Percentiles rank a stretch among this genome's conserved stretches.
Conservation (phyloP, 1,140 invertebrate species). For the Drosophila albomicans region DNA sequence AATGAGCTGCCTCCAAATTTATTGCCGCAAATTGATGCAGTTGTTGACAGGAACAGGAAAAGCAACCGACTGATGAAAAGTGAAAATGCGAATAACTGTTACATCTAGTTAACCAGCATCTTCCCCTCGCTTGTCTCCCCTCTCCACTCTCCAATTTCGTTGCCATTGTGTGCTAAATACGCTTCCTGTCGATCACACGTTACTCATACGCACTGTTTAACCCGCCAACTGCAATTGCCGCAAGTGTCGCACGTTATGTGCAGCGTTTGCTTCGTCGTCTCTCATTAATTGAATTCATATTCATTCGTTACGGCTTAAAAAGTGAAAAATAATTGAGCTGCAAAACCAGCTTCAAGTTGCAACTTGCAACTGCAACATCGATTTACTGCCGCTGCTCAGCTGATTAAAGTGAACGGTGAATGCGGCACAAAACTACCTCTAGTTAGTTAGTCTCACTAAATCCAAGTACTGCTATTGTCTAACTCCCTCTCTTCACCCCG, state of each 20-base stretch:
- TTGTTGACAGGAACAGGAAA: constrained; percentile 65
- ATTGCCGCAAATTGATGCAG: constrained; percentile 57
- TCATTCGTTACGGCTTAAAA: constrained; percentile 48
- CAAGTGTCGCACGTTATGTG: constrained; percentile 26
- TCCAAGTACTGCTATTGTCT: constrained; percentile 1
- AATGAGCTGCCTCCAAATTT: constrained; percentile 74
- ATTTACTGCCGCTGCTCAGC: background rate
- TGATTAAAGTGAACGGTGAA: constrained; percentile 43
- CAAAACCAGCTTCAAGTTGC: constrained; percentile 15
- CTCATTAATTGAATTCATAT: constrained; percentile 60
- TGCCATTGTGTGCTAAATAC: constrained; percentile 77
- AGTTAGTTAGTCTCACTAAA: constrained; percentile 20
- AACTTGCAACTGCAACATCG: constrained; percentile 6
- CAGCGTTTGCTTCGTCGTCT: constrained; percentile 14
- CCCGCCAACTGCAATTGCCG: constrained; percentile 41
- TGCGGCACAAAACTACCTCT: constrained; percentile 24
- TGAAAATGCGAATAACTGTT: constrained; percentile 75
- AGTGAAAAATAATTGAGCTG: constrained; percentile 60
- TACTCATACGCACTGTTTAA: constrained; percentile 79
- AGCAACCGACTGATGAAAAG: constrained; percentile 52
- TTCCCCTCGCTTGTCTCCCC: background rate
- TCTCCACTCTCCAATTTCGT: background rate
- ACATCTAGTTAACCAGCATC: constrained; percentile 31
- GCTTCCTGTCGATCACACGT: constrained; percentile 67
- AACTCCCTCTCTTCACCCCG: background rate